These are phyloP conservation scores for Lepidurus apus DNA, from an alignment of 1,140 invertebrate genomes.

Conservation along the genomic window DNA sequence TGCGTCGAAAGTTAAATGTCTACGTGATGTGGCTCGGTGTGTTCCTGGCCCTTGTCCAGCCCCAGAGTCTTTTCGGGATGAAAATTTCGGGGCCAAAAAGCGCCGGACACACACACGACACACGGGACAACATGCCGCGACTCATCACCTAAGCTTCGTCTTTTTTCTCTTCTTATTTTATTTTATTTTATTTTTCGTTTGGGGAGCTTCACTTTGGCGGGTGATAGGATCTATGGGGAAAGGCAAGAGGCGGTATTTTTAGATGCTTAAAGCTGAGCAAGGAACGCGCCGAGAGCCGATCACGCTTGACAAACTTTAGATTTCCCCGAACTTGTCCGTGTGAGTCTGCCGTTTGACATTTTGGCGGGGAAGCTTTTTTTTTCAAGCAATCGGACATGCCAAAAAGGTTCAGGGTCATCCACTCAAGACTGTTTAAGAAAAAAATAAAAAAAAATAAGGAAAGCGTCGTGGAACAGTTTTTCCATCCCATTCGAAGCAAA, in stretches of 20 bases:
- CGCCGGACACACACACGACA: neutral
- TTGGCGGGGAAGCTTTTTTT: neutral
- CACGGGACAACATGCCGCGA: neutral
- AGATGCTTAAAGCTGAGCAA: neutral
- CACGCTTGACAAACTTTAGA: neutral
- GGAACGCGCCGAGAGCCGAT: neutral
- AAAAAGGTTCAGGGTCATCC: neutral
- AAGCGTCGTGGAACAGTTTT: too few relatives aligned
- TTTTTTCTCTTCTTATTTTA: slow-evolving; percentile 23
- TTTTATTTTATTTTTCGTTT: slow-evolving; percentile 27
- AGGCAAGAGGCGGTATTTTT: slow-evolving; percentile 15
- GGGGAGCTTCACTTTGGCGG: neutral
- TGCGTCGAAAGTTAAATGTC: neutral
- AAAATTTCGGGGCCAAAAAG: neutral
- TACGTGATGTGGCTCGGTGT: neutral
- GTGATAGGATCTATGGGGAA: slow-evolving; percentile 1
- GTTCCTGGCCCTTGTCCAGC: neutral
- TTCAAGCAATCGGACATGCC: neutral
- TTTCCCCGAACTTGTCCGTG: neutral
- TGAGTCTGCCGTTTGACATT: neutral
- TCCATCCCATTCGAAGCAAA: neutral
- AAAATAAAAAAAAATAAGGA: too few relatives aligned
- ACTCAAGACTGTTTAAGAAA: too few relatives aligned
- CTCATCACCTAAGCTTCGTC: neutral
- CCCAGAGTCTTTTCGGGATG: neutral